These are phyloP conservation scores for Muschampia plurimacula DNA, from an alignment of 2,888 invertebrate species.

Conservation along the genomic window DNA sequence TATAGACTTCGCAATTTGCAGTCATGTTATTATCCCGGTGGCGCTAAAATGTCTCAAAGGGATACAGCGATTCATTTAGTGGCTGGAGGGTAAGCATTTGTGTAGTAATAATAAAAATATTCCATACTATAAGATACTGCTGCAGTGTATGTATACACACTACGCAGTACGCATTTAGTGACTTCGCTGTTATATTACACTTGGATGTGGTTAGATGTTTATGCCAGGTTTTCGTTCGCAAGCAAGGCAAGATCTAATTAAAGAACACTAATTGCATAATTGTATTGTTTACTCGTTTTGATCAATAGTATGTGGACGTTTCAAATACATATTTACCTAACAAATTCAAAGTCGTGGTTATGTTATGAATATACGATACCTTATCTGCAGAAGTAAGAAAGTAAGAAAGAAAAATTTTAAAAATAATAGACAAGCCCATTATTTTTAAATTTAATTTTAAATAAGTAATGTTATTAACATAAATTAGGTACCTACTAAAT, in stretches of 20 bases:
- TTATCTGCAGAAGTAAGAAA: no score
- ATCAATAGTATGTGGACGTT: neutral
- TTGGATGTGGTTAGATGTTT: slow-evolving; percentile 32
- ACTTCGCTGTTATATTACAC: slow-evolving; percentile 14
- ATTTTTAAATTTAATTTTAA: neutral
- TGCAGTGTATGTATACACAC: neutral
- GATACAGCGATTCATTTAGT: slow-evolving; percentile 97
- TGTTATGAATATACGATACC: no score
- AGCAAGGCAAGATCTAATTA: slow-evolving; percentile 29
- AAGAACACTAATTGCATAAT: slow-evolving; percentile 34
- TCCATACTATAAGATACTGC: slow-evolving; percentile 26
- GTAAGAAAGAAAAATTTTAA: no score
- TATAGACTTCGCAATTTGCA: slow-evolving; percentile 82
- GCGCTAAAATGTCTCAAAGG: slow-evolving; percentile 89
- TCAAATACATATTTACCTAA: neutral
- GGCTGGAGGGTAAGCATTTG: slow-evolving; percentile 95
- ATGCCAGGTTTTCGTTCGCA: slow-evolving; percentile 29
- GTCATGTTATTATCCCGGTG: slow-evolving; percentile 80
- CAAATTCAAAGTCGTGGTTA: no score
- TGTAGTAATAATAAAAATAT: slow-evolving; percentile 8
- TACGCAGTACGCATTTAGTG: slow-evolving; percentile 21
- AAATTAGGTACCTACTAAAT: no score
- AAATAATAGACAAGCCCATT: no score
- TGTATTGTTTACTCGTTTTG: slow-evolving; percentile 13
- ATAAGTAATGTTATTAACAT: no score